Evolutionary conservation across 1,140 invertebrate species (phyloP), one percentile per base, ranked within the genome.

Genomic region (Drosophila rhopaloa): DNA sequence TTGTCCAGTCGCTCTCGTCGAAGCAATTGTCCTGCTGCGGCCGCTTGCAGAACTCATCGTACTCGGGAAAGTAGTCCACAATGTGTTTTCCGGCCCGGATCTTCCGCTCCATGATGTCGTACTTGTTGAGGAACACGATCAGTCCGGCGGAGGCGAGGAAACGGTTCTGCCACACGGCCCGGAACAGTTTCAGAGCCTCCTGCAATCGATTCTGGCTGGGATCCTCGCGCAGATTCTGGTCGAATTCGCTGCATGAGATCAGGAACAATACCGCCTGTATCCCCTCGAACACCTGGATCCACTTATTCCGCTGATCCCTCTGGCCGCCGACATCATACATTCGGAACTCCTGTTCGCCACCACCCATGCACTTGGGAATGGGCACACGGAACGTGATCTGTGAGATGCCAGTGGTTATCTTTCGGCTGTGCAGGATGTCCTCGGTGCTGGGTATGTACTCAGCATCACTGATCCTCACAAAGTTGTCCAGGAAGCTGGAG

Each of bases 241-340:
- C 96, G 90, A 96, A 97, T 89, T 96, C 95, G 77, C 95, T 96
- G 70, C 94, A 94, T 5, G 96, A 96, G 2, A 96, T 96, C 46
- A 97, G 81, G 91, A 97, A 97, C 80, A 97, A 93, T 48, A 97
- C 95, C 1, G 96, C 96, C 70, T 96, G 94, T 61, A 97, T 96
- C 16, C 96, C 96, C 91, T 97, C 96, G 84, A 97, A 97, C 2
- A 96, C 95, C 90, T 96, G 95, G 70, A 97, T 97, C 97, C 96
- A 97, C 91, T 97, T 97, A 78, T 95, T 96, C 27, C 97, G 93
- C 90, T 97, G 96, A 10, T 96, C 96, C 66, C 96, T 93, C 92
- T 98, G 97, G 0, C 97, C 97, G 0, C 96, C 96, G 1, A 96
- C 96, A 79, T 96, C 96, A 76, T 95, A 96, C 96, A 96, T 96